Base-by-base conservation (phyloP, 2,888 invertebrate species). In the Morpho deidamia region DNA sequence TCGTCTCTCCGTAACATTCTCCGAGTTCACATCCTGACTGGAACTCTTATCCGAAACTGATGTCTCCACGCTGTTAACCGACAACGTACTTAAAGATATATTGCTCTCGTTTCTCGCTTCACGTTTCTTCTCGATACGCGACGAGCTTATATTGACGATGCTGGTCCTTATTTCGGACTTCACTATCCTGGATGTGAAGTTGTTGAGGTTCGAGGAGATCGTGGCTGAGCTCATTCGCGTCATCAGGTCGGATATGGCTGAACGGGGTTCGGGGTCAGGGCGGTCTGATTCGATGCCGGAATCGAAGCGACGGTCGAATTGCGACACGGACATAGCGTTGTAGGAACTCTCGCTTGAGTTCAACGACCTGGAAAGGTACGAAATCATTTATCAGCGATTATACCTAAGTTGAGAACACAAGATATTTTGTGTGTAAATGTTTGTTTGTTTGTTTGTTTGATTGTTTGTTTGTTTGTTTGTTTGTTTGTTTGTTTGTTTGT, bases 11-110 rank as follows among this genome's bases (percentile, higher is more conserved):
- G 89, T 88, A 60, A 86, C 81, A 34, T 73, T 83, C 61, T 90
- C 90, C 2, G 88, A 85, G 65, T 84, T 85, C 42, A 89, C 87
- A 39, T 90, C 90, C 71, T 89, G 89, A 41, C 86, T 87, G 11
- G 90, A 90, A 43, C 90, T 90, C 66, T 78, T 78, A 32, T 88
- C 89, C 0, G 87, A 86, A 11, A 74, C 83, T 0, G 89, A 87
- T 0, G 84, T 85, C 63, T 83, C 90, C 1, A 76, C 81, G 46
- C 83, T 83, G 49, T 89, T 89, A 61, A 90, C 86, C 1, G 88
- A 89, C 34, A 89, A 61, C 38, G 88, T 87, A 45, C 85, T 85
- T 8, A 86, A 63, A 4, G 86, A 87, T 58, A 87, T 82, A 53
- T 83, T 83, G 46, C 81, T 49, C 35, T 49, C 49, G 35, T 49